A percentile compares a stretch with the other conserved stretches of the same genome.
Evolutionary conservation across 1,140 invertebrate genomes (phyloP).

Genomic region (Bombyx mandarina): DNA sequence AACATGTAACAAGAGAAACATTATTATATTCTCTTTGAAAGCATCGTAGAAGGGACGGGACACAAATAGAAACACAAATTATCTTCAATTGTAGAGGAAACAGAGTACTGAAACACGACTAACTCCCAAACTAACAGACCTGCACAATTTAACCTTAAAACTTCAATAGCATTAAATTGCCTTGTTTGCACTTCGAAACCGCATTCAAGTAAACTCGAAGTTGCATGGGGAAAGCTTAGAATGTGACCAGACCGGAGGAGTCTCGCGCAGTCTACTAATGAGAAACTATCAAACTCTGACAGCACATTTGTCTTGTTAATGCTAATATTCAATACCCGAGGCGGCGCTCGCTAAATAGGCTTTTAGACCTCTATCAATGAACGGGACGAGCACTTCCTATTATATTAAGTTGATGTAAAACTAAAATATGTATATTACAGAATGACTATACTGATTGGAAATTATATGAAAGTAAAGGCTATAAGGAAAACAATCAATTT

Average conservation of each 20-base stretch:
- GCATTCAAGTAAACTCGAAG: constrained; percentile 5
- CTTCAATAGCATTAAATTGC: not conserved
- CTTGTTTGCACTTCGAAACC: not conserved
- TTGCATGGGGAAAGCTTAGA: constrained; percentile 24
- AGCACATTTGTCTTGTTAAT: constrained; percentile 47
- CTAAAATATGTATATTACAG: too few species aligned
- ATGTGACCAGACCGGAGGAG: constrained; percentile 10
- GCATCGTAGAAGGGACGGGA: too few species aligned
- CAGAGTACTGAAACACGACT: too few species aligned
- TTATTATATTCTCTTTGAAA: too few species aligned
- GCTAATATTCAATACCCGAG: constrained; percentile 43
- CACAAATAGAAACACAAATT: not conserved
- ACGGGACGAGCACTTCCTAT: constrained; percentile 2
- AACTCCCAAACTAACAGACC: too few species aligned
- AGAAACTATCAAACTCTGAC: constrained; percentile 50
- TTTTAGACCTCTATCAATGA: constrained; percentile 16
- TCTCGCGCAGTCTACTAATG: constrained; percentile 27
- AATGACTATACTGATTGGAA: too few species aligned
- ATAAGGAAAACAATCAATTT: constrained; percentile 34
- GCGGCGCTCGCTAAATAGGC: constrained; percentile 21
- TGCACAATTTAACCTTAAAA: not conserved
- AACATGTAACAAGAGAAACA: too few species aligned
- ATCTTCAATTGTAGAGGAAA: too few species aligned
- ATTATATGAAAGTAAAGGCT: constrained; percentile 4
- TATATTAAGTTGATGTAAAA: too few species aligned